Evolutionary conservation across 2,797 vertebrate species (phyloP), one percentile per base, ranked within the genome.

Genomic region (Heterohyrax brucei): DNA sequence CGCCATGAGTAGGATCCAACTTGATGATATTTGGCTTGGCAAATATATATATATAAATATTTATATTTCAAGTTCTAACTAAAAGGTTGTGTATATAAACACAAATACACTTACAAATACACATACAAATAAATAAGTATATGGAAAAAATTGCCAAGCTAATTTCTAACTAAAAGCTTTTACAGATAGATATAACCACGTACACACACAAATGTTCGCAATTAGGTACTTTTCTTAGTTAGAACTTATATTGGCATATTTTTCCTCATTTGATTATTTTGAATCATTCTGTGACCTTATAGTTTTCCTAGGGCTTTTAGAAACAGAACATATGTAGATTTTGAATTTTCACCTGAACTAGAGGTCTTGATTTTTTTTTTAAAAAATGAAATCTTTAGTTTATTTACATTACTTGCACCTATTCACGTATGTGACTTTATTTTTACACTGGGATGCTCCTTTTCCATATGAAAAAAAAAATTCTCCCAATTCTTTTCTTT

Each of bases 261-360:
- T 75, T 93, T 80, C 24, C 18, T 7, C 53, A 80, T 50, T 78
- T 93, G n/a, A 56, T 78, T 66, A 61, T 66, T 85, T 93, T 62
- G 10, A 53, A 50, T 3, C 22, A 68, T 82, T 76, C 10, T 46
- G 4, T 48, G 24, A 82, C 16, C 30, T 75, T n/a, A 46, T 21
- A 75, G 28, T 1, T 33, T 76, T 82, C 28, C 85, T 16, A 0
- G 66, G 19, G 56, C 10, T 66, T 77, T 82, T 87, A 2, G 13
- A 93, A 81, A 81, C 2, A n/a, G 10, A 21, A 56, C n/a, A 73
- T 56, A 62, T 26, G 14, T 87, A 44, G 80, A 61, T 61, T 93
- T 46, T 33, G 5, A 21, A 76, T 66, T 33, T 81, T 82, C 88
- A 66, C 56, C 48, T 14, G 16, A 7, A 18, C 5, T 68, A 89